phyloP scores from a whole-genome alignment of 2,888 invertebrate genomes.

The Miltochrista miniata region DNA sequence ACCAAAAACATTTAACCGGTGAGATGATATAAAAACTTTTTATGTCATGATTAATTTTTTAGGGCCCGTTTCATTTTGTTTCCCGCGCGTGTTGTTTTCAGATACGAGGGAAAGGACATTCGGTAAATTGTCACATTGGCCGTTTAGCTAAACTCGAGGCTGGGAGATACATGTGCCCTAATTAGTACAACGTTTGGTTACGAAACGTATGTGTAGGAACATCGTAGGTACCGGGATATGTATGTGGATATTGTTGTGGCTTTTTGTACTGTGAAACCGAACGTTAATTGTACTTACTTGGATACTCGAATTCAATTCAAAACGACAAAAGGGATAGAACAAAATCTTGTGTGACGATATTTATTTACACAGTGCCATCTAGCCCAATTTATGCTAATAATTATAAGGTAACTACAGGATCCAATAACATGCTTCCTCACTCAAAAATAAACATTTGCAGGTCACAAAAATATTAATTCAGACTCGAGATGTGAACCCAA shows the following conservation, averaged over 20 bases:
- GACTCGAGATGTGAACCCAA: too few relatives aligned
- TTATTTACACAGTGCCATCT: too few relatives aligned
- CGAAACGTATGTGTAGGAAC: neutral
- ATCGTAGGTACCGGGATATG: slow-evolving; percentile 8
- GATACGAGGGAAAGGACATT: slow-evolving; percentile 26
- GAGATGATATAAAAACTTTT: slow-evolving; percentile 3
- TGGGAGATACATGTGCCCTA: slow-evolving; percentile 33
- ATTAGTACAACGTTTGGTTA: slow-evolving; percentile 38
- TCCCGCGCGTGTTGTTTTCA: slow-evolving; percentile 22
- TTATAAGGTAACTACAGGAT: too few relatives aligned
- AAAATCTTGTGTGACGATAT: too few relatives aligned
- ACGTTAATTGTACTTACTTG: neutral
- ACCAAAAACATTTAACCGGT: neutral
- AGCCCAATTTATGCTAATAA: too few relatives aligned
- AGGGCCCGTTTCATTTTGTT: slow-evolving; percentile 25
- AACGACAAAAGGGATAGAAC: too few relatives aligned
- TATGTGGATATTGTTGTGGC: slow-evolving; percentile 8
- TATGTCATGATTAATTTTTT: slow-evolving; percentile 11
- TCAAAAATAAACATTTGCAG: too few relatives aligned
- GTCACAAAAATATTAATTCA: too few relatives aligned
- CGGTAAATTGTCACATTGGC: slow-evolving; percentile 35
- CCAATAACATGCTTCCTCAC: too few relatives aligned
- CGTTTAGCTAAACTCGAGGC: slow-evolving; percentile 24
- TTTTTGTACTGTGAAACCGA: slow-evolving; percentile 11
- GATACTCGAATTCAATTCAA: too few relatives aligned